A percentile compares a stretch with the other conserved stretches of the same genome.
Evolutionary conservation across 2,797 vertebrate genomes (phyloP).

Genomic region (Sitta carolinensis): DNA sequence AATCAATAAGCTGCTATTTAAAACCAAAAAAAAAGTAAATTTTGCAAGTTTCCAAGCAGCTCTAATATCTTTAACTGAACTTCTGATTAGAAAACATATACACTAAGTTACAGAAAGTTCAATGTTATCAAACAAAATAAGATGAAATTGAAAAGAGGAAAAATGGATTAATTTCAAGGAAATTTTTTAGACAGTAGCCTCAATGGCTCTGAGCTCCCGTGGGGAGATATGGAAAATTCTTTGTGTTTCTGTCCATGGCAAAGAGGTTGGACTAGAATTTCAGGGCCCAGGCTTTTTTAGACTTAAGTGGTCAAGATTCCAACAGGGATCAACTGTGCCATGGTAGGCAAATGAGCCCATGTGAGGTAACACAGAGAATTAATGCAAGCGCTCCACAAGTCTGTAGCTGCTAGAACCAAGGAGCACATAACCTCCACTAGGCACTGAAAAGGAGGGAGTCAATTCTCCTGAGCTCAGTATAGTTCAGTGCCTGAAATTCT

Average conservation of each 20-base stretch:
- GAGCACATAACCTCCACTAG: not conserved
- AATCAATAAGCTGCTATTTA: not conserved
- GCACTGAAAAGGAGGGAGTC: not conserved
- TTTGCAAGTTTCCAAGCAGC: not conserved
- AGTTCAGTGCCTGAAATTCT: not conserved
- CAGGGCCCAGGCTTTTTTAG: not conserved
- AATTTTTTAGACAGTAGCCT: not conserved
- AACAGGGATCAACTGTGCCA: not conserved
- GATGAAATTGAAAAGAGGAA: not conserved
- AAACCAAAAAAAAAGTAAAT: not conserved
- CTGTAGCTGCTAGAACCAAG: not conserved
- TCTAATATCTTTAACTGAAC: not conserved
- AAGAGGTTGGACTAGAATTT: not conserved
- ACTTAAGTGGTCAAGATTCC: not conserved
- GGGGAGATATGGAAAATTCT: not conserved
- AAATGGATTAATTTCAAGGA: not conserved
- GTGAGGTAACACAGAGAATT: not conserved
- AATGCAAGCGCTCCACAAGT: not conserved
- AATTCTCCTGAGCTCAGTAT: not conserved
- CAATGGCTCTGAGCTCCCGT: not conserved
- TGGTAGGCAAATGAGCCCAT: not conserved
- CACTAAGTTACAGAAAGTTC: not conserved
- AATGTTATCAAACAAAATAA: not conserved
- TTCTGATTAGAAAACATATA: not conserved
- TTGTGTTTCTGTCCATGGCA: not conserved